Evolutionary conservation across 2,113 vertebrate species (phyloP).

Genomic region (Clarias batrachus): DNA sequence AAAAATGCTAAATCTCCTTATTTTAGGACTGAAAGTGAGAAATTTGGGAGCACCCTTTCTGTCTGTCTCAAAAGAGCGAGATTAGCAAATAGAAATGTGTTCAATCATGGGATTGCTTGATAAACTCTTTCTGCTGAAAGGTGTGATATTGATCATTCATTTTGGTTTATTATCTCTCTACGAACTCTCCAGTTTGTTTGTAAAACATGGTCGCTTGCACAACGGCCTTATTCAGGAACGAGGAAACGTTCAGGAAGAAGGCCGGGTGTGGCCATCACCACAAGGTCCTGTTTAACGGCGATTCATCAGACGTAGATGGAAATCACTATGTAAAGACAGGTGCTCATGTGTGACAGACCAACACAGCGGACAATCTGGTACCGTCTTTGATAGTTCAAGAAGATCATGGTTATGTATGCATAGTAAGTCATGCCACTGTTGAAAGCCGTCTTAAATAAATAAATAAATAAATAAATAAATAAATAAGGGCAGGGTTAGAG

Average conservation of each 20-base stretch:
- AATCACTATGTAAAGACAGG: not conserved
- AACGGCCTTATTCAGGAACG: not conserved
- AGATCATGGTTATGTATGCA: not conserved
- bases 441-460: constrained; percentile 10
- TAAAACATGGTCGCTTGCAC: not conserved
- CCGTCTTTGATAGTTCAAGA: not conserved
- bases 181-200: not conserved
- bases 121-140: too few species aligned
- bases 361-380: not conserved
- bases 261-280: not conserved
- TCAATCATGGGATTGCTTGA: not conserved
- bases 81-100: not conserved
- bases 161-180: too few species aligned
- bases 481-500: constrained; percentile 44
- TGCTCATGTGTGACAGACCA: not conserved
- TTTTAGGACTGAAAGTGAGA: not conserved
- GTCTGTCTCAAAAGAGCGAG: constrained; percentile 31
- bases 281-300: not conserved
- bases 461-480: constrained; percentile 11
- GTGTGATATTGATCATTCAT: too few species aligned
- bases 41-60: not conserved
- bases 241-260: not conserved
- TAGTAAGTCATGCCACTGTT: constrained; percentile 21
- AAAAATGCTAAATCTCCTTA: not conserved
- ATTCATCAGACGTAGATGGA: not conserved